A percentile compares a stretch with the other conserved stretches of the same genome.
phyloP scores from a whole-genome alignment of 2,113 vertebrate genomes.

The Pelecanoides urinatrix region DNA sequence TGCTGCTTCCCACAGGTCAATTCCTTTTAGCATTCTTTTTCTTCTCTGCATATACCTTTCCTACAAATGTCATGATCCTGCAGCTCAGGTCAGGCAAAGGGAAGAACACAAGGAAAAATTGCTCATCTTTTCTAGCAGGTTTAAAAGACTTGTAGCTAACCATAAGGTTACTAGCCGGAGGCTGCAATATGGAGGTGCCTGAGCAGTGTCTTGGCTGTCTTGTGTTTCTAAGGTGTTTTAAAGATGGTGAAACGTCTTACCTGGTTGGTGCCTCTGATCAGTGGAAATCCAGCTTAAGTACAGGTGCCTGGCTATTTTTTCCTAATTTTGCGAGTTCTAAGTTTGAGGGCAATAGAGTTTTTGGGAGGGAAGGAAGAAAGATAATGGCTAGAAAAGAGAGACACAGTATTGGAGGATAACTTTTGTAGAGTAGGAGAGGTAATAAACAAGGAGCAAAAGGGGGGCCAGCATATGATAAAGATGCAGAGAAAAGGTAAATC shows the following conservation, averaged over 20 bases:
- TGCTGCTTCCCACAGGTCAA: neutral
- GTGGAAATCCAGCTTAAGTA: neutral
- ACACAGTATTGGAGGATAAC: accelerated
- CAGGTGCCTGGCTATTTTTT: neutral
- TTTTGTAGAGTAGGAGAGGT: neutral
- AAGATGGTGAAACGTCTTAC: neutral
- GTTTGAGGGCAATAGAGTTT: neutral
- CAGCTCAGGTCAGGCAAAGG: neutral
- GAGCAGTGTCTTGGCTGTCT: neutral
- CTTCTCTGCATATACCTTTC: neutral
- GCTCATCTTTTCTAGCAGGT: neutral
- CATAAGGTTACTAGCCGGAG: accelerated
- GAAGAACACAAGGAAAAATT: neutral
- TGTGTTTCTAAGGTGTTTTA: neutral
- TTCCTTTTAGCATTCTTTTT: neutral
- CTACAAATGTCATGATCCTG: accelerated
- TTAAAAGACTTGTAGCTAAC: neutral
- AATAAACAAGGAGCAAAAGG: neutral
- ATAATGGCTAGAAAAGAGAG: neutral
- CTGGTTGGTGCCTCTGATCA: neutral
- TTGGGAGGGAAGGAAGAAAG: neutral
- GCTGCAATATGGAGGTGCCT: accelerated
- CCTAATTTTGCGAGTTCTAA: neutral
- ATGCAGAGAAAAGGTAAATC: neutral
- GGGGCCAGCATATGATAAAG: neutral